These are phyloP conservation scores for Drosophila formosana DNA, from an alignment of 2,888 invertebrate genomes.

Conservation along the genomic window DNA sequence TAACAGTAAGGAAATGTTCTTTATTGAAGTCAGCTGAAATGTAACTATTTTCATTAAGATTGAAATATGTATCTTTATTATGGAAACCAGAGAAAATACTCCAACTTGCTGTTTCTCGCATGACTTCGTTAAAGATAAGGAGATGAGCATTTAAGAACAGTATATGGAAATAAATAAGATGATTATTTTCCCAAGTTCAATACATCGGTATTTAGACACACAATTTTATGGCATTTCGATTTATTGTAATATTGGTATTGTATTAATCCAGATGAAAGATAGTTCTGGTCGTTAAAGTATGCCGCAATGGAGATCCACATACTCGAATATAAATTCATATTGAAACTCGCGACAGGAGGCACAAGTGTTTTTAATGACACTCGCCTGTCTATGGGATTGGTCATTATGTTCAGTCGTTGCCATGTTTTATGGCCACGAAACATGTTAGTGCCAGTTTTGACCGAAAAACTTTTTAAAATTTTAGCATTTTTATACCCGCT, in stretches of 20 bases:
- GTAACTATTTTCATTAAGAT: slow-evolving; percentile 81
- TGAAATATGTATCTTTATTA: slow-evolving; percentile 67
- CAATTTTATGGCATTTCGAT: not conserved
- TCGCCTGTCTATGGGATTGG: slow-evolving; percentile 65
- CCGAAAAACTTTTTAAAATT: slow-evolving; percentile 41
- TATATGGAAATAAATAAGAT: too few relatives aligned
- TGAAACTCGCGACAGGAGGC: slow-evolving; percentile 21
- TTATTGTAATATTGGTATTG: not conserved
- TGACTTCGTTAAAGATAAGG: not conserved
- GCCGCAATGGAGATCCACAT: not conserved
- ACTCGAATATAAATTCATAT: not conserved
- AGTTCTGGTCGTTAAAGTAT: not conserved
- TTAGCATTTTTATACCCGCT: slow-evolving; percentile 15
- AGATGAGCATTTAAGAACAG: too few relatives aligned
- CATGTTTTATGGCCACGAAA: slow-evolving; percentile 81
- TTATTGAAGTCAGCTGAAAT: slow-evolving; percentile 65
- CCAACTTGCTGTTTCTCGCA: not conserved
- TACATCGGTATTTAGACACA: too few relatives aligned
- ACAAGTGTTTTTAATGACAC: slow-evolving; percentile 82
- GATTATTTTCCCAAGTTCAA: too few relatives aligned
- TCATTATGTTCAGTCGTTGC: slow-evolving; percentile 78
- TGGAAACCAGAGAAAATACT: slow-evolving; percentile 12
- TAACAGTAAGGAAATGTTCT: slow-evolving; percentile 68
- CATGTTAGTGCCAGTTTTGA: slow-evolving; percentile 56
- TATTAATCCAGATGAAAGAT: not conserved